phyloP scores from a whole-genome alignment of 2,888 invertebrate genomes.

The Resseliella maxima region DNA sequence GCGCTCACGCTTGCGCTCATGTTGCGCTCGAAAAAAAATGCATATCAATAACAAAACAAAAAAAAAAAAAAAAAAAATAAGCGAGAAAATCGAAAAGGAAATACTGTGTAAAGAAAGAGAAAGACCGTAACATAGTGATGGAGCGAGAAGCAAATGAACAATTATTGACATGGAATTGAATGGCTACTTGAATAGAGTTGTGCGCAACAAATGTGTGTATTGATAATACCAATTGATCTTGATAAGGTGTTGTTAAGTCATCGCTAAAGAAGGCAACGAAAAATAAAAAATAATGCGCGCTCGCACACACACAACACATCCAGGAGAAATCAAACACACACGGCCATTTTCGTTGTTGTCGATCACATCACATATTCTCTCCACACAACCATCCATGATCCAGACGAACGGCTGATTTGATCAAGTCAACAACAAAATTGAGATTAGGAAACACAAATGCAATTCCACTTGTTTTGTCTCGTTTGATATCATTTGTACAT shows the following conservation, averaged over 20 bases:
- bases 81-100: background rate
- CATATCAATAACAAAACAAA: background rate
- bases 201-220: background rate
- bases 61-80: background rate
- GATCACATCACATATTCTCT: background rate
- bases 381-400: background rate
- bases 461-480: background rate
- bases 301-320: background rate
- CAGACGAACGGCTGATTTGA: background rate
- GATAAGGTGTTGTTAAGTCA: conserved; percentile 38
- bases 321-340: background rate
- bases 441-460: conserved; percentile 11
- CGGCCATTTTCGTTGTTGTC: conserved; percentile 34
- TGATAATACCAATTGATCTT: conserved; percentile 29
- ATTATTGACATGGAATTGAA: background rate
- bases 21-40: background rate
- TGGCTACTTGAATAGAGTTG: background rate
- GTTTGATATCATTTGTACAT: too few relatives aligned
- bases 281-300: background rate
- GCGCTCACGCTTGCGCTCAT: background rate
- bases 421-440: conserved; percentile 12
- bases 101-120: background rate
- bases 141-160: background rate
- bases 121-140: background rate
- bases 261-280: background rate